Conservation (phyloP, 2,888 invertebrate genomes). For the Rhimphoctona megacephalus region DNA sequence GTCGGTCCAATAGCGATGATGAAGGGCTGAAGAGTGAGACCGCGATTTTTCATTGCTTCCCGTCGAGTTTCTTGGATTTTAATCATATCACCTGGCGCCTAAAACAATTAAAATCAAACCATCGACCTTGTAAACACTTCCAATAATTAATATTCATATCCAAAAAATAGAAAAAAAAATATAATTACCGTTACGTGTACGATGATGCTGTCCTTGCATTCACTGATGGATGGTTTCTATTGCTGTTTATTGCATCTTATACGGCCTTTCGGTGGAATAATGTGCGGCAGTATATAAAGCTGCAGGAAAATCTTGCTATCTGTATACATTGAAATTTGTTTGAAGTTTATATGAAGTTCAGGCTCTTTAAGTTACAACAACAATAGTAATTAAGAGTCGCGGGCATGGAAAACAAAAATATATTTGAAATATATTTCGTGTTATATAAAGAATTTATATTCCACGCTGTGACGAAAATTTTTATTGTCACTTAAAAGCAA, state of each 20-base stretch:
- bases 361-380: too few relatives aligned
- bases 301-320: not conserved
- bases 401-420: too few relatives aligned
- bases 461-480: too few relatives aligned
- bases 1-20: constrained; percentile 26
- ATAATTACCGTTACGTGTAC: constrained; percentile 40
- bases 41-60: constrained; percentile 3
- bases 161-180: too few relatives aligned
- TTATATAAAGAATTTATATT: too few relatives aligned
- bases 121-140: not conserved
- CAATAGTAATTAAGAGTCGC: too few relatives aligned
- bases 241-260: constrained; percentile 23
- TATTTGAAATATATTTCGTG: too few relatives aligned
- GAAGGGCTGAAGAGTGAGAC: constrained; percentile 37
- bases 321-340: not conserved
- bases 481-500: too few relatives aligned
- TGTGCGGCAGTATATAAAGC: not conserved
- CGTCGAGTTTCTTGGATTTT: constrained; percentile 13
- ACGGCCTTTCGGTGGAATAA: constrained; percentile 54
- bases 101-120: not conserved
- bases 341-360: too few relatives aligned
- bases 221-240: constrained; percentile 58
- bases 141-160: too few relatives aligned
- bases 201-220: constrained; percentile 55
- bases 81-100: constrained; percentile 3